Base-by-base conservation (phyloP, 2,113 vertebrate genomes). In the Ctenodactylus gundi region DNA sequence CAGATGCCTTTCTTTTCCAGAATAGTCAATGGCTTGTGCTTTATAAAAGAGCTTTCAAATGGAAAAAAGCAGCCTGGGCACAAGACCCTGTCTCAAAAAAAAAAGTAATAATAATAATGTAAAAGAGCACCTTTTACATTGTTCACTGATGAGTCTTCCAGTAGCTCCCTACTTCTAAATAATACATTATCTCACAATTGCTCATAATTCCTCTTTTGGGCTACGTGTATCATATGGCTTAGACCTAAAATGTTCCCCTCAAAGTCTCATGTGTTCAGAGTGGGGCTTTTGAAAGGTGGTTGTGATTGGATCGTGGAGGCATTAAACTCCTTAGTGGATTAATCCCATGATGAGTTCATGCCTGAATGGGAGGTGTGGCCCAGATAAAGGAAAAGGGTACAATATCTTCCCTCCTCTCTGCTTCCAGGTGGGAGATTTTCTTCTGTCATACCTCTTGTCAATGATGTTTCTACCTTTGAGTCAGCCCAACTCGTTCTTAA, bases 121-220 rank as follows among this genome's bases (percentile, higher is more conserved):
- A 96, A 60, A 60, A 90, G 94, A 68, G 60, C 55, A 46, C 14
- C 81, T 91, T 89, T 90, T 75, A 31, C 68, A 13, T 51, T 93
- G 44, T 83, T 62, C 85, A 31, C 39, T 72, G 13, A 60, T 85
- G 44, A 85, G 65, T 88, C 85, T 95, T 91, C 77, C 78, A 85
- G 60, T 75, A 93, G 80, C 46, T 87, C 83, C 65, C 36, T 93
- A 55, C 81, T 95, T 90, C 85, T 95, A 93, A 93, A 95, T 94
- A 93, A 97, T 93, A 41, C 36, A 94, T 60, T 23, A 81, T 55
- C 67, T 49, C 49, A 92, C 82, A 92, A 83, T 91, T 89, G 68
- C 57, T 88, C 89, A 3, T 95, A 82, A 78, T 86, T 95, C 36
- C 39, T 96, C 44, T 85, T 67, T 78, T 75, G 21, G 51, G 27